Evolutionary conservation across 1,140 invertebrate genomes (phyloP), one percentile per base, ranked within the genome.

Genomic region (Trichogramma pretiosum): DNA sequence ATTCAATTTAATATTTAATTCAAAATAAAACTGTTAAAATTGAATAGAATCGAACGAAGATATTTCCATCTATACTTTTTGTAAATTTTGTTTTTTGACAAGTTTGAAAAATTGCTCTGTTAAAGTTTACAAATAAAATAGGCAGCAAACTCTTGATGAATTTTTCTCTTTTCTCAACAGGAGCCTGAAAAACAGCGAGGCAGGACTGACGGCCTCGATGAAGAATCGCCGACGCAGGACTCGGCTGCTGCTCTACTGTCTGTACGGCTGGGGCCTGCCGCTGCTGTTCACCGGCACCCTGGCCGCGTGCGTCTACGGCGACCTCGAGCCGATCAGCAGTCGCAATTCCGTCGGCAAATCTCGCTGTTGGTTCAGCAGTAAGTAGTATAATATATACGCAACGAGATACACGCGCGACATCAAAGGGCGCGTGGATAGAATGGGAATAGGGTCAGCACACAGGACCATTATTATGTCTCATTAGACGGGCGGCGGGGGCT

Each of bases 181-280:
- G 14, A 56, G 53, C 2, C 23, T 56, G n/a, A 53, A 53, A 3
- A 50, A 56, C 3, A 52, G 37, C n/a, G 32, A 45, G 37, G 24
- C 24, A 7, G n/a, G n/a, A n/a, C n/a, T n/a, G n/a, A n/a, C n/a
- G 1, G 48, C 48, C n/a, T 17, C 39, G 11, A 38, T 22, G 11
- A 52, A 49, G 14, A 19, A 42, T 1, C 48, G 45, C 7, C 44
- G 32, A 2, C 47, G 60, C 3, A 48, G 13, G 9, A 63, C 56
- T 36, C 58, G 46, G 26, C 70, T 69, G 37, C 14, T 62, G 0
- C 16, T 51, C 3, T 72, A 71, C 37, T 64, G 58, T 2, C 0
- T 57, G 0, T 69, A 66, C 36, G 63, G 68, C 3, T 70, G 65
- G 64, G 64, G 65, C 0, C 5, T 62, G 5, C 53, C 68, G 0